phyloP scores from a whole-genome alignment of 2,888 invertebrate species.

The Cheilosia soror region DNA sequence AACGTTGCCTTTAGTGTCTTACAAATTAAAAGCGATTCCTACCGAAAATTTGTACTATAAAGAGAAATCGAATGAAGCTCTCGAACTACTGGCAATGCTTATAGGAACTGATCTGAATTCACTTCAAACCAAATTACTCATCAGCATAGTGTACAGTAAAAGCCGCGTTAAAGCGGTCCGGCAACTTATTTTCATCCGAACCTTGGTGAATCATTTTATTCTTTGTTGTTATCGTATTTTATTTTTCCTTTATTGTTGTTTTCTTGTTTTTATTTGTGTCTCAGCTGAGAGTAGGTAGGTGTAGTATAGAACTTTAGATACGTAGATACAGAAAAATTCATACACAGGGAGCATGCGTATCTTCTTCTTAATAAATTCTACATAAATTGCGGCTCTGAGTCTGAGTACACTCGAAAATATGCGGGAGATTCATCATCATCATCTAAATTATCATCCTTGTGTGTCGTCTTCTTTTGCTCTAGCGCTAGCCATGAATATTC shows the following conservation, averaged over 20 bases:
- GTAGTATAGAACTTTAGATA: background rate
- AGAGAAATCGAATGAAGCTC: conserved; percentile 3
- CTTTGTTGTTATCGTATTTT: conserved; percentile 51
- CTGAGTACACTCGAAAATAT: conserved; percentile 55
- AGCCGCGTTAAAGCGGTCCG: conserved; percentile 59
- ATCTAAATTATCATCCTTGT: conserved; percentile 38
- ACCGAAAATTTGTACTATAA: too few relatives aligned
- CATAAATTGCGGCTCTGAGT: conserved; percentile 10
- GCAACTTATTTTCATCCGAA: conserved; percentile 71
- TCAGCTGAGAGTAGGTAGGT: conserved; percentile 29
- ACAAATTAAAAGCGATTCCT: conserved; percentile 3
- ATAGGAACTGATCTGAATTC: conserved; percentile 67
- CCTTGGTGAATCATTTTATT: conserved; percentile 74
- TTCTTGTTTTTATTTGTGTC: conserved; percentile 24
- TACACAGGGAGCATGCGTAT: conserved; percentile 11
- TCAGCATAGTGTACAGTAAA: conserved; percentile 42
- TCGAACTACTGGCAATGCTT: conserved; percentile 59
- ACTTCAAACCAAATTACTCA: conserved; percentile 68
- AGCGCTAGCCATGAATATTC: conserved; percentile 44
- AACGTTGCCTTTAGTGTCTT: background rate
- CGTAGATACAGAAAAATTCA: conserved; percentile 12
- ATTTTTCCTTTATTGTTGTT: conserved; percentile 27
- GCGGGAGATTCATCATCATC: conserved; percentile 69
- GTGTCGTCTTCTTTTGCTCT: conserved; percentile 29
- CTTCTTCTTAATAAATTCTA: conserved; percentile 34